Evolutionary conservation across 2,797 vertebrate species (phyloP).

Genomic region (Prionace glauca): DNA sequence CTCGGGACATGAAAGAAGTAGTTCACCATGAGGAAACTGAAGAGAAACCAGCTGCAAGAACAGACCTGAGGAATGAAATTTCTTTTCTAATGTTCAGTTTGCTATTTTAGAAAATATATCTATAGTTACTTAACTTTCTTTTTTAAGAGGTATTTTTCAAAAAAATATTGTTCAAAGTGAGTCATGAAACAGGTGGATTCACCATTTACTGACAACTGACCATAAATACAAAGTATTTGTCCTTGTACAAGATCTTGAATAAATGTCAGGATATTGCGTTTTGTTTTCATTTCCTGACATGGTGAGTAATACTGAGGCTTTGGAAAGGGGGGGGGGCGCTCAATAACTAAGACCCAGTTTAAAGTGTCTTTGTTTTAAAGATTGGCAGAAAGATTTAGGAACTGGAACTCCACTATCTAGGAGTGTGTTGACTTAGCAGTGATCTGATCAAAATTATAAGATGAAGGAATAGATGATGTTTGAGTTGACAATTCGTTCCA

Average conservation of each 20-base stretch:
- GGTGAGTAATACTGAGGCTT: no score
- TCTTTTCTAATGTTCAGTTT: background rate
- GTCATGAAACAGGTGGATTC: background rate
- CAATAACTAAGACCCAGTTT: no score
- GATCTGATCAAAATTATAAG: background rate
- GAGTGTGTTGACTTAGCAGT: background rate
- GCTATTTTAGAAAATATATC: background rate
- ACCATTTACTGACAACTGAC: background rate
- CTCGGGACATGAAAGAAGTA: background rate
- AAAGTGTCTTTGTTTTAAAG: background rate
- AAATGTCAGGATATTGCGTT: background rate
- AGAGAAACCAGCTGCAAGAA: background rate
- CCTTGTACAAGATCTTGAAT: background rate
- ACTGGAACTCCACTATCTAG: no score
- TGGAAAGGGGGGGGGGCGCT: no score
- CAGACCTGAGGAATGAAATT: background rate
- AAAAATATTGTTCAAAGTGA: background rate
- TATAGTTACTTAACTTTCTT: no score
- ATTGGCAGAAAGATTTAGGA: no score
- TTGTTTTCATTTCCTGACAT: no score
- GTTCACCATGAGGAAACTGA: background rate
- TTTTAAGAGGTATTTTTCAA: no score
- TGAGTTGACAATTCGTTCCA: background rate
- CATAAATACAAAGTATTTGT: background rate
- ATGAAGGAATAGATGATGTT: background rate